These are phyloP conservation scores for Spialia ferax DNA, from an alignment of 2,888 invertebrate genomes.

Conservation along the genomic window DNA sequence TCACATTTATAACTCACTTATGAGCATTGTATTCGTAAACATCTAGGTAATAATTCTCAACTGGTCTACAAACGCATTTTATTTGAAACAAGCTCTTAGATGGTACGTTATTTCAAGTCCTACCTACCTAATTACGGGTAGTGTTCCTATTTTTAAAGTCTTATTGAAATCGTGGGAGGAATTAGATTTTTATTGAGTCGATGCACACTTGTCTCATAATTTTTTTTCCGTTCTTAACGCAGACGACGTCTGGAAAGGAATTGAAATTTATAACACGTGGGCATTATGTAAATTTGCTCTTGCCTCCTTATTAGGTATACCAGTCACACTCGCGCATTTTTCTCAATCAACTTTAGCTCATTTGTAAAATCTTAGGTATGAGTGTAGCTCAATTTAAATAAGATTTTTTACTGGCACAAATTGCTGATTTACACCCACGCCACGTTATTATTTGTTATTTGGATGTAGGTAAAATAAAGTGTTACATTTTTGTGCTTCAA, in stretches of 20 bases:
- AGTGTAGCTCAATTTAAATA: slow-evolving; percentile 24
- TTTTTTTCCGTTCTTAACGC: slow-evolving; percentile 25
- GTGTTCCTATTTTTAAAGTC: slow-evolving; percentile 25
- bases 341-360: slow-evolving; percentile 49
- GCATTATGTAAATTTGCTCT: slow-evolving; percentile 27
- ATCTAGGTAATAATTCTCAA: not conserved
- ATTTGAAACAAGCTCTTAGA: too few relatives aligned
- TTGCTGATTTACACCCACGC: not conserved
- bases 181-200: slow-evolving; percentile 37
- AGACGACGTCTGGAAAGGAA: slow-evolving; percentile 33
- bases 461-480: not conserved
- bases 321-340: slow-evolving; percentile 48
- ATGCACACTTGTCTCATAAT: slow-evolving; percentile 24
- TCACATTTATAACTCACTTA: slow-evolving; percentile 5
- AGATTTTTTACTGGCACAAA: not conserved
- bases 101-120: not conserved
- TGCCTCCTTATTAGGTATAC: slow-evolving; percentile 43
- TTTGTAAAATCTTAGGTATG: slow-evolving; percentile 35
- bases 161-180: slow-evolving; percentile 22
- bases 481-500: too few relatives aligned
- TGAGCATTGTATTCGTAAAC: slow-evolving; percentile 6
- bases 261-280: slow-evolving; percentile 39
- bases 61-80: too few relatives aligned
- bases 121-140: not conserved
- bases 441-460: not conserved